Evolutionary conservation across 2,113 vertebrate species (phyloP), one percentile per base, ranked within the genome.

Genomic region (Fulmarus glacialis): DNA sequence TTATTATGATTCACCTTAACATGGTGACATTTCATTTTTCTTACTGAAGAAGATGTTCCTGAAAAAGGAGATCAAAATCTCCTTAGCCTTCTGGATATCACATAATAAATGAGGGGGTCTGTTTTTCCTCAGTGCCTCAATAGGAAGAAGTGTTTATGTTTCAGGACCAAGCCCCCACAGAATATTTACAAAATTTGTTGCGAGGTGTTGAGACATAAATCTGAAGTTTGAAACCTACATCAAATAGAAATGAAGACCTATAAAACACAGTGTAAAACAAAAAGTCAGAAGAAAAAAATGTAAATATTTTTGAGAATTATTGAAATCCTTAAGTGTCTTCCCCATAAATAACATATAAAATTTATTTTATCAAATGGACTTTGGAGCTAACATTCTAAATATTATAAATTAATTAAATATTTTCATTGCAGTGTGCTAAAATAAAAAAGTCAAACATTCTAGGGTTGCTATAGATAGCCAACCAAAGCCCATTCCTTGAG

Each of bases 1-100:
- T 99, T 98, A 98, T 99, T 99, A 99, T 97, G 95, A 98, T 99
- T 98, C 99, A 99, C 99, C 98, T 99, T 98, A 97, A 97, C 98
- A 98, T 96, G 97, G 98, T 98, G 98, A 98, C 98, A 98, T 99
- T 98, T 99, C 98, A 99, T 99, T 98, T 98, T 98, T 98, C 98
- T 99, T 98, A 92, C 97, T 97, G 97, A 98, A 98, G 97, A 98
- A 98, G 98, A 98, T 98, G 98, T 98, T 98, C 97, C 98, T 98
- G 97, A 97, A 98, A 97, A 97, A 97, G 91, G 98, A 96, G 97
- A 98, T 98, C 97, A 97, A 96, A 96, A 98, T 98, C 98, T 98
- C 98, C 97, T 98, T 96, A 98, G 98, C 94, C 96, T 94, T 91
- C 94, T 94, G 97, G 95, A 95, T 97, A 98, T 97, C 97, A 97